Conservation (phyloP, 2,888 invertebrate genomes). For the Tanytarsus gracilentus region DNA sequence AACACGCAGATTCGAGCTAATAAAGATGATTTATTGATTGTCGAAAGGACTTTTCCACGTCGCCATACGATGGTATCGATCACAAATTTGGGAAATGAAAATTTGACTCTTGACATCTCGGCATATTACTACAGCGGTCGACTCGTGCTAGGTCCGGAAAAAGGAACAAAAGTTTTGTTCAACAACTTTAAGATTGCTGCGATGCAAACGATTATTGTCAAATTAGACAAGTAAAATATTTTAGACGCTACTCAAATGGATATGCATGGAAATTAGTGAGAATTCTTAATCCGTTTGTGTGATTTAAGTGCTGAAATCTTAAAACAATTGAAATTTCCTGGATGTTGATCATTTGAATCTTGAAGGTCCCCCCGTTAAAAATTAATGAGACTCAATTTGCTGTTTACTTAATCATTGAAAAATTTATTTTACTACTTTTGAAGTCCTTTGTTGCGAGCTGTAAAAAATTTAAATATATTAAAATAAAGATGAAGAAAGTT, state of each 20-base stretch:
- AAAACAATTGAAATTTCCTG: too few relatives aligned
- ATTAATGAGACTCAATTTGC: too few relatives aligned
- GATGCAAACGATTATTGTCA: constrained; percentile 54
- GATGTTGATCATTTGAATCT: too few relatives aligned
- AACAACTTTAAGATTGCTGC: constrained; percentile 44
- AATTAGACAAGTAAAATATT: constrained; percentile 50
- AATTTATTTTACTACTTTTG: too few relatives aligned
- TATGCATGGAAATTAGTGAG: constrained; percentile 5
- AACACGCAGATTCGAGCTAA: constrained; percentile 61
- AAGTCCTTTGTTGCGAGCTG: too few relatives aligned
- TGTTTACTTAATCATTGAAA: too few relatives aligned
- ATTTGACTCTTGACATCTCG: constrained; percentile 61
- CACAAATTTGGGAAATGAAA: constrained; percentile 56
- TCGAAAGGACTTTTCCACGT: constrained; percentile 70
- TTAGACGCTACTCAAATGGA: too few relatives aligned
- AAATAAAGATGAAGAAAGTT: too few relatives aligned
- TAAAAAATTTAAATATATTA: too few relatives aligned
- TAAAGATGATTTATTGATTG: constrained; percentile 54
- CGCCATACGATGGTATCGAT: constrained; percentile 67
- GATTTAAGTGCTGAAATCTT: too few relatives aligned
- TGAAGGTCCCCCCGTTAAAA: too few relatives aligned
- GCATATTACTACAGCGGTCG: constrained; percentile 65
- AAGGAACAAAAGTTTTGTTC: constrained; percentile 41
- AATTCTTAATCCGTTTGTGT: neutral
- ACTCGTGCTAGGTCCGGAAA: constrained; percentile 34